Base-by-base conservation (phyloP, 2,888 invertebrate species). In the Lordiphosa fenestrarum region DNA sequence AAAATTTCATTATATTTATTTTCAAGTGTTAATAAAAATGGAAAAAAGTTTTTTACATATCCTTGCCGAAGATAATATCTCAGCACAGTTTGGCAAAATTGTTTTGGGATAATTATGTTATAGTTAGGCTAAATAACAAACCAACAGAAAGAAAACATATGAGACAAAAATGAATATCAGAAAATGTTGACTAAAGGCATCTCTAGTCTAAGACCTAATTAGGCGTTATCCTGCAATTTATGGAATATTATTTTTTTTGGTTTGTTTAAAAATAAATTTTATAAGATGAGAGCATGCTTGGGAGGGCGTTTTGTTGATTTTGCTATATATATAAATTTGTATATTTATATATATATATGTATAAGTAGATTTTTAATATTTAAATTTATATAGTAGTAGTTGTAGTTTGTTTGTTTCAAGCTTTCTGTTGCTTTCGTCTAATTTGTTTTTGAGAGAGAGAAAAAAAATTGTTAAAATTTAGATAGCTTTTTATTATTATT, bases 281-380 rank as follows among this genome's bases (percentile, higher is more conserved):
- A 60, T 70, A 75, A 76, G 71, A 85, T 85, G 76, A 86, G 76
- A 85, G 87, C 88, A 88, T 88, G 88, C 88, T 88, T 87, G 87
- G 87, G 88, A 88, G 86, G 88, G 87, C 87, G 84, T 81, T 75
- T 80, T 68, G 53, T 66, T 66, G 59, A 60, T 70, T 64, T 57
- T 48, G 41, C 57, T 67, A 55, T 42, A 58, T 63, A 9, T 48
- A 53, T 47, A 53, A 55, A 40, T 37, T 44, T 33, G 41, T 58
- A 55, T 56, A 44, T 44, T 72, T 13, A 12, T 42, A 52, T 40
- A 48, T 58, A 35, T 50, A 40, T 57, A 55, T 55, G 51, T 50
- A 49, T 64, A 60, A 48, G 48, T 55, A 61, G 59, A 49, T 54
- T 53, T 44, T 37, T 47, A 30, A 42, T 62, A 53, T 62, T 53